Base-by-base conservation (phyloP, 1,140 invertebrate species). In the Atta texana region DNA sequence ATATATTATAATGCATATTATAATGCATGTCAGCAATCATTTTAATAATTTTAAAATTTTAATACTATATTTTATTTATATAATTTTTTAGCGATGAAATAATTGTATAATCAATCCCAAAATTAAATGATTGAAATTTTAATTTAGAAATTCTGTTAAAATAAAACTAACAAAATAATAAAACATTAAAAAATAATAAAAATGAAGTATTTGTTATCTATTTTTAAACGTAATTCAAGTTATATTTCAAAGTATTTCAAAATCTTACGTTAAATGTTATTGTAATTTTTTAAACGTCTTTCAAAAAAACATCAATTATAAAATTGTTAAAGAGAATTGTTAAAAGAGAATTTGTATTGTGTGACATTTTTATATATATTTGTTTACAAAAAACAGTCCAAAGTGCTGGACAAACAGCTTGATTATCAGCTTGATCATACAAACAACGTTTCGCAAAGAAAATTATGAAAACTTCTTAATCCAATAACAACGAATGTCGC, bases 381-480 rank as follows among this genome's bases (percentile, higher is more conserved):
- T 63, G 57, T 66, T 16, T 28, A 68, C 2, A 34, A 14, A 3
- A 80, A 44, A 10, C 10, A 31, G 18, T 55, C 55, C 18, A 81
- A 59, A 44, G 34, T 57, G 31, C 31, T 31, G 12, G 34, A 39
- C 77, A 81, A 69, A 81, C 34, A 72, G 34, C 64, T 28, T 81
- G 21, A 72, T 57, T 81, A n/a, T 72, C 66, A 57, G 24, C 24
- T 24, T 24, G 24, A 24, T 24, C 24, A 24, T 24, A 49, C 39
- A 77, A 77, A 71, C 64, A 71, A 55, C 21, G 31, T 57, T 71
- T 44, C 10, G 21, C 21, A 21, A 57, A 44, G 59, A 49, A 64
- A 64, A 28, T 24, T 3, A 39, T 6, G 57, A 55, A 44, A 24
- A 21, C 57, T 21, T 21, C 21, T 57, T 81, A 57, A 57, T 81